Conservation (phyloP, 2,113 vertebrate species). For the Anhinga anhinga region DNA sequence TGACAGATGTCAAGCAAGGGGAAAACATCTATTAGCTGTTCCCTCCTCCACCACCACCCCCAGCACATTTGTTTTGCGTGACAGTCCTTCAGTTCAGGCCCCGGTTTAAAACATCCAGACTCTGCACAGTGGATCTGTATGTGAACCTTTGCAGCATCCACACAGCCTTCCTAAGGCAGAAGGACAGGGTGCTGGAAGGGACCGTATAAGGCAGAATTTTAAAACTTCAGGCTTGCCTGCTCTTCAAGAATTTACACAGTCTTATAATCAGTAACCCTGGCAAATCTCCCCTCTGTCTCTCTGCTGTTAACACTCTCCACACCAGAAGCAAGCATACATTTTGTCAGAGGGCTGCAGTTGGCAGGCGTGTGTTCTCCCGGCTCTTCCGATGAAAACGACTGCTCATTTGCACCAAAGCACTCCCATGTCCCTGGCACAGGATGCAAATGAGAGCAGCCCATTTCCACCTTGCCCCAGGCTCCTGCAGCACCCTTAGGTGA, state of each 20-base stretch:
- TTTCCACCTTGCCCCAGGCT: background rate
- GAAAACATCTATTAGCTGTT: constrained; percentile 40
- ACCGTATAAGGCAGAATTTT: background rate
- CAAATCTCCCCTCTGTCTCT: background rate
- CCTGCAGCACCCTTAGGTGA: fast-evolving
- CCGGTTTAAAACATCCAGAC: background rate
- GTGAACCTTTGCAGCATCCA: background rate
- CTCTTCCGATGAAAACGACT: background rate
- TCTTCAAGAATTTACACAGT: background rate
- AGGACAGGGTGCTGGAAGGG: background rate
- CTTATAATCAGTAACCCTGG: background rate
- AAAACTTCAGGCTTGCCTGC: background rate
- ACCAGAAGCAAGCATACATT: background rate
- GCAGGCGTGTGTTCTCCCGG: background rate
- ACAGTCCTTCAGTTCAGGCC: background rate
- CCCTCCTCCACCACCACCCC: background rate
- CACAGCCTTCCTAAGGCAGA: background rate
- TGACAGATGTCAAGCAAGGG: constrained; percentile 50
- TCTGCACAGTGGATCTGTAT: fast-evolving
- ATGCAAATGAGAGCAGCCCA: background rate
- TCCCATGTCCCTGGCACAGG: fast-evolving
- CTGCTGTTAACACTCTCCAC: background rate
- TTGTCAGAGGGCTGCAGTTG: background rate
- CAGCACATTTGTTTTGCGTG: background rate
- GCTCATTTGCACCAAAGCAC: background rate